Evolutionary conservation across 1,140 invertebrate genomes (phyloP).

Genomic region (Macrostomum lignano): DNA sequence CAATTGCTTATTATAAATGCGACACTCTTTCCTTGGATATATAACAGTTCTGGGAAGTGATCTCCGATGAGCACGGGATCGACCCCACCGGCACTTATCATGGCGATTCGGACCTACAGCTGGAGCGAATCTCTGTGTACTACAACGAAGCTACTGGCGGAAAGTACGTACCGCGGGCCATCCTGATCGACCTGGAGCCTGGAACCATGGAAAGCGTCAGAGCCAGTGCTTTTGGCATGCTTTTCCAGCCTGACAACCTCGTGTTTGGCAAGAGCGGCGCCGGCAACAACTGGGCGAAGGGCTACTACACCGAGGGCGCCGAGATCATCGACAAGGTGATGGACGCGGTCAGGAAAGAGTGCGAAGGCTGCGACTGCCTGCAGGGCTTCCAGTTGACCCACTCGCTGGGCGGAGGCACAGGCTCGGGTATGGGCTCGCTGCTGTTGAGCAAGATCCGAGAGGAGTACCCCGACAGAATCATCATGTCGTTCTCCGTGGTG

Average conservation of each 20-base stretch:
- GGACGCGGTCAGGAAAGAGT: slow-evolving; percentile 26
- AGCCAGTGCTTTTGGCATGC: slow-evolving; percentile 52
- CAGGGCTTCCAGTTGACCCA: slow-evolving; percentile 12
- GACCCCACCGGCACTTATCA: slow-evolving; percentile 43
- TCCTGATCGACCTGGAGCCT: slow-evolving; percentile 54
- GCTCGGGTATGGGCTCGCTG: slow-evolving; percentile 18
- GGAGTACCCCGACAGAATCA: slow-evolving; percentile 11
- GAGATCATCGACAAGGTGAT: slow-evolving; percentile 17
- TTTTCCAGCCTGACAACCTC: slow-evolving; percentile 58
- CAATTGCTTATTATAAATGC: too few relatives aligned
- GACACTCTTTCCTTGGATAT: too few relatives aligned
- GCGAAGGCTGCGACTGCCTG: slow-evolving; percentile 13
- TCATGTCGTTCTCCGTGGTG: slow-evolving; percentile 3
- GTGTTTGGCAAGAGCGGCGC: slow-evolving; percentile 14
- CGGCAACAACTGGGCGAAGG: slow-evolving; percentile 47
- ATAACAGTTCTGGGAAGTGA: slow-evolving; percentile 76
- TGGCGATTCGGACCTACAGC: slow-evolving; percentile 51
- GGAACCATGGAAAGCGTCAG: slow-evolving; percentile 68
- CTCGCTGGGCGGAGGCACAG: slow-evolving; percentile 11
- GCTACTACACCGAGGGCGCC: slow-evolving; percentile 39
- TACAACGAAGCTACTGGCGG: slow-evolving; percentile 51
- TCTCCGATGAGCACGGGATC: slow-evolving; percentile 37
- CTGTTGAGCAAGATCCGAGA: slow-evolving; percentile 17
- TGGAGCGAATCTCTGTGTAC: slow-evolving; percentile 61
- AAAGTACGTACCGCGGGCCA: slow-evolving; percentile 31